phyloP scores from a whole-genome alignment of 2,888 invertebrate genomes.

The Conchocele bisecta region DNA sequence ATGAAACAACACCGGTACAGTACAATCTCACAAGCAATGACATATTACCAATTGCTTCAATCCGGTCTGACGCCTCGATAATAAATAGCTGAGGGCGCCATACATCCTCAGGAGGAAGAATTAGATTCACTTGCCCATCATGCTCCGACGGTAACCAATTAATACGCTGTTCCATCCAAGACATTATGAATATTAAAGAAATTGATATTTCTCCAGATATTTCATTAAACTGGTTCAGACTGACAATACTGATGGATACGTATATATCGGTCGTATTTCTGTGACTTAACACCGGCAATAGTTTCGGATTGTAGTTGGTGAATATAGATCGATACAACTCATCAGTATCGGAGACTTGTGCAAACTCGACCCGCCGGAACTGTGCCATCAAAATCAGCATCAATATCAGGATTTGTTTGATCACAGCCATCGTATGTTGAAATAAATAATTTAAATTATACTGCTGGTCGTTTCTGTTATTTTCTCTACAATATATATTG shows the following conservation, averaged over 20 bases:
- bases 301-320: not conserved
- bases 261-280: not conserved
- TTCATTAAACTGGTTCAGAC: constrained; percentile 4
- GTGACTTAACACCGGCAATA: not conserved
- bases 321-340: too few relatives aligned
- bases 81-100: constrained; percentile 40
- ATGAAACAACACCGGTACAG: constrained; percentile 20
- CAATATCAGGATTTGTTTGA: too few relatives aligned
- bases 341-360: too few relatives aligned
- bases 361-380: too few relatives aligned
- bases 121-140: constrained; percentile 12
- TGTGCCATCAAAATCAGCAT: too few relatives aligned
- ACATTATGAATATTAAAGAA: not conserved
- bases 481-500: too few relatives aligned
- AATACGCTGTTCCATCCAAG: not conserved
- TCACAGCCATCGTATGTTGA: too few relatives aligned
- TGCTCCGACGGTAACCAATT: constrained; percentile 2
- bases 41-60: constrained; percentile 13
- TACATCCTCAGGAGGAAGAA: constrained; percentile 17
- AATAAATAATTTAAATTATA: too few relatives aligned
- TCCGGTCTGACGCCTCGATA: constrained; percentile 9
- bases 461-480: too few relatives aligned
- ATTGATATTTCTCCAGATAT: not conserved
- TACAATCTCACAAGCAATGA: constrained; percentile 1
- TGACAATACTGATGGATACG: not conserved